Evolutionary conservation across 1,140 invertebrate species (phyloP).

Genomic region (Leptopilina boulardi): DNA sequence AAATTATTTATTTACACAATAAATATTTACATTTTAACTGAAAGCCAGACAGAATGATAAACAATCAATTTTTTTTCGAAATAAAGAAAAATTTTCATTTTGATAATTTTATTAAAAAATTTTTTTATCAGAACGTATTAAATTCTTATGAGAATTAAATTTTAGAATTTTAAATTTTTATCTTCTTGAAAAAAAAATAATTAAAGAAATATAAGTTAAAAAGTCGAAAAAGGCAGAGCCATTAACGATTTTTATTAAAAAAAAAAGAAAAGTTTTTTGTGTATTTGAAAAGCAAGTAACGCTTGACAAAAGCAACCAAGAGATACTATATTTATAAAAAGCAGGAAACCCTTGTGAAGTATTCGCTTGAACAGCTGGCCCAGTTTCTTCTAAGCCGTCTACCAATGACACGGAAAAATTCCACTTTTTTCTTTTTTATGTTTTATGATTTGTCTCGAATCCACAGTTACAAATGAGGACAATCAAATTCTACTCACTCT

Average conservation of each 20-base stretch:
- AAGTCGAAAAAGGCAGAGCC: conserved; percentile 59
- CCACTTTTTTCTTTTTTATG: neutral
- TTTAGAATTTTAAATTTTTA: no score
- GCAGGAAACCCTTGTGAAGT: conserved; percentile 9
- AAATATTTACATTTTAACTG: neutral
- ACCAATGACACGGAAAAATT: conserved; percentile 25
- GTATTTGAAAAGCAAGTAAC: conserved; percentile 19
- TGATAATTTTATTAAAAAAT: neutral
- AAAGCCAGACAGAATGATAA: no score
- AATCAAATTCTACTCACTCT: conserved; percentile 78
- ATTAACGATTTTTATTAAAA: conserved; percentile 36
- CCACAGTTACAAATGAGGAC: conserved; percentile 34
- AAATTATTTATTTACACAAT: neutral
- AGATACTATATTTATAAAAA: conserved; percentile 14
- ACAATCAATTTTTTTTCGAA: neutral
- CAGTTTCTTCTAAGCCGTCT: conserved; percentile 30
- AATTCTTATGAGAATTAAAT: no score
- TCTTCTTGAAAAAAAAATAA: no score
- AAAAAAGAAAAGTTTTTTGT: no score
- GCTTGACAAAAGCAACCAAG: conserved; percentile 11
- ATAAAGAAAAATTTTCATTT: neutral
- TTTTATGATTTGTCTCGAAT: conserved; percentile 23
- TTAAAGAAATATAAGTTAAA: conserved; percentile 48
- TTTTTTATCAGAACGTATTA: no score
- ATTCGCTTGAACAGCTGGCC: conserved; percentile 20